Conservation (phyloP, 1,140 invertebrate genomes). For the Pectinophora gossypiella region DNA sequence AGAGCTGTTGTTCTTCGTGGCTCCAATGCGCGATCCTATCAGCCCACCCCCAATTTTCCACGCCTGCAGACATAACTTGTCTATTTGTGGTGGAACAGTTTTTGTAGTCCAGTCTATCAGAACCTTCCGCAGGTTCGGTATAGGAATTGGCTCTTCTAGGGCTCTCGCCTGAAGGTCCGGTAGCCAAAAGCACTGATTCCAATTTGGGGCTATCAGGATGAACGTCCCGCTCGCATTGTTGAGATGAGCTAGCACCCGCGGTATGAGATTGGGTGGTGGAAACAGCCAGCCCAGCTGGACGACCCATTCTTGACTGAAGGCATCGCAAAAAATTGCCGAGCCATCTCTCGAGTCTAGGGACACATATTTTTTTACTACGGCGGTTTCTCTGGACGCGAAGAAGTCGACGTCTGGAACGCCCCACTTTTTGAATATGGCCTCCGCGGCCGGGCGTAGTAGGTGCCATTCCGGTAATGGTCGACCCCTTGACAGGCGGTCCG, state of each 20-base stretch:
- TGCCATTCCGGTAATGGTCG: constrained; percentile 44
- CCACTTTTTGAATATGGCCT: constrained; percentile 28
- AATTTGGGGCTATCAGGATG: constrained; percentile 17
- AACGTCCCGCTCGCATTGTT: neutral
- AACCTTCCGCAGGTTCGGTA: constrained; percentile 6
- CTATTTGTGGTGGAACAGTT: neutral
- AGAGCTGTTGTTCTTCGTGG: neutral
- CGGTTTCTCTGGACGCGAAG: constrained; percentile 29
- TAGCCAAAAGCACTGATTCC: constrained; percentile 26
- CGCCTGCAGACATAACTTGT: neutral
- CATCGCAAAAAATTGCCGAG: constrained; percentile 27
- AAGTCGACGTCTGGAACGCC: constrained; percentile 35
- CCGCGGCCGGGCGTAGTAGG: constrained; percentile 24
- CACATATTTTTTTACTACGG: constrained; percentile 28
- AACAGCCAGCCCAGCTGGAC: constrained; percentile 39
- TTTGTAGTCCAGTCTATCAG: constrained; percentile 3
- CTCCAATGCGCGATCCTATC: neutral
- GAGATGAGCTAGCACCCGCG: neutral
- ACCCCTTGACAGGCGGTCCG: constrained; percentile 33
- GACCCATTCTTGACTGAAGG: constrained; percentile 35
- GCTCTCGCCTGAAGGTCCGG: constrained; percentile 17
- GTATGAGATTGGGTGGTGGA: constrained; percentile 33
- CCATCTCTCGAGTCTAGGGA: constrained; percentile 28
- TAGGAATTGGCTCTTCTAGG: constrained; percentile 12
- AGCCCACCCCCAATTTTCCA: constrained; percentile 6